phyloP scores from a whole-genome alignment of 2,797 vertebrate species.

The Chaetophractus vellerosus region DNA sequence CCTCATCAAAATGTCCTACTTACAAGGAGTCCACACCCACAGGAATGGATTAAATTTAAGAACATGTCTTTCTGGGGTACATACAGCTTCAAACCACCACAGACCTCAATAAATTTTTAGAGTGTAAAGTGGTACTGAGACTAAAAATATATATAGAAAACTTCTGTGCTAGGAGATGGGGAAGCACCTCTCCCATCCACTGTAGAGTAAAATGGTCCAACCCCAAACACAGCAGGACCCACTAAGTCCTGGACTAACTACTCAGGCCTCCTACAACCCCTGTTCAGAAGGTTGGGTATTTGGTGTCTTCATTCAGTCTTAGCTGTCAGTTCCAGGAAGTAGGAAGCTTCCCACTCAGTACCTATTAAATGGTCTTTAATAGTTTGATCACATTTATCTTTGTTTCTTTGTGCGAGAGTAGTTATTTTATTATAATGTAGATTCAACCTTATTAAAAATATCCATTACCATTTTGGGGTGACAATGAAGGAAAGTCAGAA shows the following conservation, averaged over 20 bases:
- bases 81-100: no score
- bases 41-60: no score
- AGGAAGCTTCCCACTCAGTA: not conserved
- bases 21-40: no score
- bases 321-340: not conserved
- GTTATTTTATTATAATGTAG: not conserved
- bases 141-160: not conserved
- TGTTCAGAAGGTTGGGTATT: not conserved
- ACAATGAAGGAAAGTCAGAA: slow-evolving; percentile 17
- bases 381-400: slow-evolving; percentile 3
- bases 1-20: no score
- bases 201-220: not conserved
- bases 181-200: not conserved
- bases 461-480: not conserved
- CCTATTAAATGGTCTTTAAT: not conserved
- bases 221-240: not conserved
- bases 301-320: not conserved
- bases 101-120: not conserved
- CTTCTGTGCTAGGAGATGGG: not conserved
- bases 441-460: slow-evolving; percentile 10
- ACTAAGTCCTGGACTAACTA: not conserved
- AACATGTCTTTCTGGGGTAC: no score
- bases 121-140: not conserved
- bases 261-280: not conserved
- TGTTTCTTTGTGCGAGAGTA: slow-evolving; percentile 25